Evolutionary conservation across 2,113 vertebrate genomes (phyloP), one percentile per base, ranked within the genome.

Genomic region (Elachura formosa): DNA sequence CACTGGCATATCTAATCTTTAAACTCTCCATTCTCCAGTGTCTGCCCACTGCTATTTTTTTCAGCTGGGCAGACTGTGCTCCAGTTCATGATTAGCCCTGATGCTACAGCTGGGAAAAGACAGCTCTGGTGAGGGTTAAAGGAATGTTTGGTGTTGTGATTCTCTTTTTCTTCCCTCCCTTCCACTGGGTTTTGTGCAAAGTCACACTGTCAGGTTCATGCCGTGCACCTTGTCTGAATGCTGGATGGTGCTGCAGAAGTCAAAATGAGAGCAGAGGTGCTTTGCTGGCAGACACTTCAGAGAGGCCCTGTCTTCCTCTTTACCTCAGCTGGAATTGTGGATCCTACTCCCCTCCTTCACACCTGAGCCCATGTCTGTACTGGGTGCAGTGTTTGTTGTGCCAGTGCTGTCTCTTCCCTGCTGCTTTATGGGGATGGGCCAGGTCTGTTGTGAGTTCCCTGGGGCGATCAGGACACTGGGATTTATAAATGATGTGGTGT

Each of bases 351-450:
- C 10, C 12, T 25, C 20, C 18, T 62, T 66, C 51, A 51, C 55
- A 33, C 5, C 49, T n/a, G 38, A 74, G 36, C 38, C 72, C 0
- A 0, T 40, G 15, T 74, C 41, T 81, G 8, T 71, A 0, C 10
- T 52, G 28, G 8, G 17, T 48, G 20, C 40, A 49, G 28, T 21
- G 54, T 77, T 36, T 64, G 49, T 14, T 87, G 31, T 61, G 54
- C 29, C 36, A 14, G 11, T 55, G 58, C n/a, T 5, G 4, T 11
- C 4, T 84, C 41, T 89, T 52, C 36, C 20, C 51, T 66, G 52
- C 13, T 54, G 3, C 1, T 0, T 7, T 36, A 3, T 22, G 45
- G 20, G 36, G 15, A 1, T 68, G 48, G 48, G 16, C 21, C 43
- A 23, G 34, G 46, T 21, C 9, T 74, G 41, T 9, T 80, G 33